Evolutionary conservation across 2,797 vertebrate genomes (phyloP), one percentile per base, ranked within the genome.

Genomic region (Argentina silus): DNA sequence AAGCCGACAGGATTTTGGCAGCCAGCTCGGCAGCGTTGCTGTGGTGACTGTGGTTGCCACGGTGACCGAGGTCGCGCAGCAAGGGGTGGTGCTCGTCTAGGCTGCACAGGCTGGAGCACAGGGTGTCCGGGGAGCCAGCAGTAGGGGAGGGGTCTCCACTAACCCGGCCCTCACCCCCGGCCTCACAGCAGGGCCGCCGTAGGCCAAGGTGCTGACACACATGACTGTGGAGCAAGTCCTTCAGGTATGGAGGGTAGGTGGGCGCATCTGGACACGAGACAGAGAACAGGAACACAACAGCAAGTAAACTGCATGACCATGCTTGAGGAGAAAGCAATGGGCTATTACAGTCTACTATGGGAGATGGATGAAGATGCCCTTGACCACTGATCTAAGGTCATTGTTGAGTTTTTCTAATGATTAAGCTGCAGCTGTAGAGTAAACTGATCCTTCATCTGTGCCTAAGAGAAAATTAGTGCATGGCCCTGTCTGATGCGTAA

Each of bases 41-140:
- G 94, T 94, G 73, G 76, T 81, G 78, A 44, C 10, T 2, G 75
- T 7, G 67, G 17, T 79, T 68, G 21, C 76, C 56, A 0, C 82
- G 80, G 73, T 93, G 94, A 43, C 94, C 92, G 89, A 97, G 91
- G 87, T 94, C 93, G 1, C 93, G 93, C 69, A 95, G 89, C 27
- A 96, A 87, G 0, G 96, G 92, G 87, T 96, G 95, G 15, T 91
- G 87, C 70, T 96, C 96, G 17, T 99, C 96, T 86, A 99, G 88
- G 89, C 98, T 99, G 94, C 95, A 98, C 59, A 98, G 93, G 87
- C 97, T 98, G 87, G 98, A 99, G 91, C 96, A 96, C 83, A 97
- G 91, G 63, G 97, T 98, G 87, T 98, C 96, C 0, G 97, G 96
- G 67, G 96, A 97, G 63, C 95, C 93, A 42, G 95, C 91, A 1